Evolutionary conservation across 1,140 invertebrate genomes (phyloP).

Genomic region (Manduca sexta): DNA sequence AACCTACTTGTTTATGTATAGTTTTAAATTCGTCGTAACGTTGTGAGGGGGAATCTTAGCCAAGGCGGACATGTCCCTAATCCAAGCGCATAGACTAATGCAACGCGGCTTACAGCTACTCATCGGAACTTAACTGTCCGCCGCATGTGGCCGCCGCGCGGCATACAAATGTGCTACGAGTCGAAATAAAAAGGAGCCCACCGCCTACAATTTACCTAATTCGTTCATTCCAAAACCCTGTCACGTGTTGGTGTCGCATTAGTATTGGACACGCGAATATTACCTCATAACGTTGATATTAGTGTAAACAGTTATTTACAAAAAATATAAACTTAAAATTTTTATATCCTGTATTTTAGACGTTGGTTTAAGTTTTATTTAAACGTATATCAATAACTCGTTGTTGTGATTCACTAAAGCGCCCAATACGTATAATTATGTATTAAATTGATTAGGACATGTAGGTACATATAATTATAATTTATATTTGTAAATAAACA

Average conservation of each 20-base stretch:
- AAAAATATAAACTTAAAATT: background rate
- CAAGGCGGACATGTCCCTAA: background rate
- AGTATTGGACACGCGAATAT: conserved; percentile 19
- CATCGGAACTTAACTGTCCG: conserved; percentile 45
- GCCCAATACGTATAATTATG: too few relatives aligned
- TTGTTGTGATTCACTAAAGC: too few relatives aligned
- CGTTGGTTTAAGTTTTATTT: too few relatives aligned
- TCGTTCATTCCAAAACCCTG: conserved; percentile 17
- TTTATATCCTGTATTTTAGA: too few relatives aligned
- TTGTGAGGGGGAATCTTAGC: too few relatives aligned
- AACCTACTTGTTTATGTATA: too few relatives aligned
- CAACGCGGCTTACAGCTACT: conserved; percentile 31
- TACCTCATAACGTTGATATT: conserved; percentile 1
- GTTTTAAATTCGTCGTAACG: too few relatives aligned
- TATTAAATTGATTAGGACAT: too few relatives aligned
- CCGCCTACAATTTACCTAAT: conserved; percentile 29
- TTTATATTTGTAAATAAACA: too few relatives aligned
- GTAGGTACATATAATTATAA: too few relatives aligned
- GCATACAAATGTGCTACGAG: conserved; percentile 48
- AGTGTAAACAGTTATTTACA: background rate
- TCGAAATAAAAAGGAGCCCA: conserved; percentile 28
- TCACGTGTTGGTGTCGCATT: conserved; percentile 24
- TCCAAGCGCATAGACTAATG: background rate
- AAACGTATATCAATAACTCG: too few relatives aligned
- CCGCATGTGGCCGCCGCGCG: conserved; percentile 4